Evolutionary conservation across 2,113 vertebrate species (phyloP).

Genomic region (Perognathus longimembris): DNA sequence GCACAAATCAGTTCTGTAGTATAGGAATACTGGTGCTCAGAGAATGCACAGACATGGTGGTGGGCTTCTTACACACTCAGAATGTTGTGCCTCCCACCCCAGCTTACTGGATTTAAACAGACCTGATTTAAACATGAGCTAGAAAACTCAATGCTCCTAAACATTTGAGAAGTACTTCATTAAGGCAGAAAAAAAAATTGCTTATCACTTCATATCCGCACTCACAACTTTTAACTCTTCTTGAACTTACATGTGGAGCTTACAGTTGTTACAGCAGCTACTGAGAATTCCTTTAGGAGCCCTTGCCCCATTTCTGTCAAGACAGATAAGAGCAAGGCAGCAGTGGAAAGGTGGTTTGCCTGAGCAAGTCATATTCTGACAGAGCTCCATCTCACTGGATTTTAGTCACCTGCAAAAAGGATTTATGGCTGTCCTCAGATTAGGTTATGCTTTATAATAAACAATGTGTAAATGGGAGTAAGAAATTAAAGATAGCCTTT

Average conservation of each 20-base stretch:
- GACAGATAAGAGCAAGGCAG: neutral
- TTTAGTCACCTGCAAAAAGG: conserved; percentile 10
- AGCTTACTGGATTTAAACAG: neutral
- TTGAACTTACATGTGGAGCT: conserved; percentile 28
- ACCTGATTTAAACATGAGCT: neutral
- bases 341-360: neutral
- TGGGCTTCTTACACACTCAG: neutral
- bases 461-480: conserved; percentile 34
- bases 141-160: neutral
- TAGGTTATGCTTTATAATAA: conserved; percentile 14
- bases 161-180: conserved; percentile 15
- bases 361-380: neutral
- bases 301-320: conserved; percentile 40
- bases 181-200: neutral
- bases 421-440: neutral
- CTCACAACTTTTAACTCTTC: neutral
- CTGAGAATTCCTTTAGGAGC: conserved; percentile 25
- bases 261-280: neutral
- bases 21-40: too few species aligned
- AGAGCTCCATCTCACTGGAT: neutral
- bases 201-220: neutral
- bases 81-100: neutral
- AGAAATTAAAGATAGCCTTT: neutral
- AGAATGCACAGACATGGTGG: neutral
- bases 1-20: neutral